phyloP scores from a whole-genome alignment of 92 coral and sea anemone genomes.

The Hydrozoanthus gracilis region DNA sequence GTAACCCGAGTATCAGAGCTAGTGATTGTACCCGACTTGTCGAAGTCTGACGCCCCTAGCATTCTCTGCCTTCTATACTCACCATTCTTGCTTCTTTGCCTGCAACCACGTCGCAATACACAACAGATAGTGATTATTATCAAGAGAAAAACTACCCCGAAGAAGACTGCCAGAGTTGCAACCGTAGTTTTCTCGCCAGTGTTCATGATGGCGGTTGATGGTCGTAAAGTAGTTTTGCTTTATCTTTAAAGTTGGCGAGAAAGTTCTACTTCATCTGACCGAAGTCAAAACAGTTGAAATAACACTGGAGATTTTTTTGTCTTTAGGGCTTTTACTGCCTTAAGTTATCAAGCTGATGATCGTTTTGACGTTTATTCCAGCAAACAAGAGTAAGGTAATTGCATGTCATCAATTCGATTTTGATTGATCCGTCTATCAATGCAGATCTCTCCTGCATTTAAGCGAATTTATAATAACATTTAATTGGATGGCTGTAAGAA shows the following conservation, averaged over 20 bases:
- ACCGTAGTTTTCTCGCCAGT: slow-evolving; percentile 73
- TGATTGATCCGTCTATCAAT: slow-evolving; percentile 15
- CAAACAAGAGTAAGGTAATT: not conserved
- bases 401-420: slow-evolving; percentile 10
- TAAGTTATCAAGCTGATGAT: not conserved
- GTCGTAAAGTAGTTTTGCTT: not conserved
- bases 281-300: not conserved
- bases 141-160: slow-evolving; percentile 63
- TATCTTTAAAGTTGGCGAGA: not conserved
- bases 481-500: slow-evolving; percentile 22
- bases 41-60: slow-evolving; percentile 60
- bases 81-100: slow-evolving; percentile 55
- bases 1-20: slow-evolving; percentile 73
- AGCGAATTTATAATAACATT: not conserved
- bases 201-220: slow-evolving; percentile 41
- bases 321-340: not conserved
- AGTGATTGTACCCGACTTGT: slow-evolving; percentile 70
- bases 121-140: slow-evolving; percentile 70
- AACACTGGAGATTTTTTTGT: not conserved
- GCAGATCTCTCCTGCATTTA: not conserved
- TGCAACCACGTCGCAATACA: slow-evolving; percentile 67
- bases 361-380: not conserved
- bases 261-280: not conserved
- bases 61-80: slow-evolving; percentile 59
- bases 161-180: slow-evolving; percentile 71